Conservation (phyloP, 2,888 invertebrate species). For the Iselma pallidipennis region DNA sequence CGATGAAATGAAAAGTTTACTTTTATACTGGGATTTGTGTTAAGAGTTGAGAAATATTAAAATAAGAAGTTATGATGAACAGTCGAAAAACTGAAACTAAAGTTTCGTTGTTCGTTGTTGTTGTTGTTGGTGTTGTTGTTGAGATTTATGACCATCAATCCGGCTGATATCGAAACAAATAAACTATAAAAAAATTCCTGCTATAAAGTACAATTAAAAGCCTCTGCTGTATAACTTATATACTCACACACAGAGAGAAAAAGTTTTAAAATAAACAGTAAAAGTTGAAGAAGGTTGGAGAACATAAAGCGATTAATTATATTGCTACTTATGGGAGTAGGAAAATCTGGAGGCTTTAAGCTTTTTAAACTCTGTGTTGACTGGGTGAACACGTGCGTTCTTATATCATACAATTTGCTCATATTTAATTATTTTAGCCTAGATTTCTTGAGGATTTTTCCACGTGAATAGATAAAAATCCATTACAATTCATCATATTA, state of each 20-base stretch:
- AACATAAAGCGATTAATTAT: constrained; percentile 6
- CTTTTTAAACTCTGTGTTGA: neutral
- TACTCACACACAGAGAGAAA: too few species aligned
- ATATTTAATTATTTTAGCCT: neutral
- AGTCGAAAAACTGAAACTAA: constrained; percentile 23
- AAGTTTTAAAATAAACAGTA: neutral
- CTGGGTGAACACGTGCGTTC: neutral
- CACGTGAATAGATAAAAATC: neutral
- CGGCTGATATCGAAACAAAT: constrained; percentile 12
- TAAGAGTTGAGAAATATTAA: constrained; percentile 33
- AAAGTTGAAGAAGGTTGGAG: neutral
- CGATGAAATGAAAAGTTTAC: constrained; percentile 36
- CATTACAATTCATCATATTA: neutral
- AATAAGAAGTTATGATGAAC: constrained; percentile 36
- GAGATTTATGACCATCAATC: constrained; percentile 36
- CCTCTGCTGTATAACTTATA: too few species aligned
- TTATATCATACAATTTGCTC: neutral
- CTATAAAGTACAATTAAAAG: too few species aligned
- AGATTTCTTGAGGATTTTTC: neutral
- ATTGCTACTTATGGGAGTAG: neutral
- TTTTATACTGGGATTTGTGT: constrained; percentile 29
- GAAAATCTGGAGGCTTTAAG: neutral
- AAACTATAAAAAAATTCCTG: neutral
- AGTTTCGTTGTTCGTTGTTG: constrained; percentile 25
- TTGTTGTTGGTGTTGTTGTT: constrained; percentile 13